These are phyloP conservation scores for Euplexia lucipara DNA, from an alignment of 2,888 invertebrate genomes.

Conservation along the genomic window DNA sequence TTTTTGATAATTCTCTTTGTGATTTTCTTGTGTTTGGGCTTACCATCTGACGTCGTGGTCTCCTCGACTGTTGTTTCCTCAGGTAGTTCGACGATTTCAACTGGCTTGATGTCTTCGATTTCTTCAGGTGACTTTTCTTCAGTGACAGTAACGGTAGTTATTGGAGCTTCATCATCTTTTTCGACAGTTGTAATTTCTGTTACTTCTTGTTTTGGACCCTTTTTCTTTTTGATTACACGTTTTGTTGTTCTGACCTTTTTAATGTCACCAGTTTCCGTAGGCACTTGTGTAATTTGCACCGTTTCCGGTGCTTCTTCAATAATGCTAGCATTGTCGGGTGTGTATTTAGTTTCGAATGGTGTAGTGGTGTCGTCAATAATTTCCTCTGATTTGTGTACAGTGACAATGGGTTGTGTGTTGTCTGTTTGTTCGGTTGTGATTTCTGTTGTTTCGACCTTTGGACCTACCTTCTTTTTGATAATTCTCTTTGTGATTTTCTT, in stretches of 20 bases:
- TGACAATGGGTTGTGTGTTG: slow-evolving; percentile 64
- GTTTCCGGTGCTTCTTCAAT: slow-evolving; percentile 67
- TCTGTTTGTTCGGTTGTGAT: slow-evolving; percentile 62
- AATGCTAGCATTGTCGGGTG: slow-evolving; percentile 48
- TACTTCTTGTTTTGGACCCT: slow-evolving; percentile 59
- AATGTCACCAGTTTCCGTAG: slow-evolving; percentile 58
- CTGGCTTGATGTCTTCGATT: slow-evolving; percentile 42
- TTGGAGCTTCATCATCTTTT: slow-evolving; percentile 61
- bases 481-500: slow-evolving; percentile 73
- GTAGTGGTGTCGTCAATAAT: slow-evolving; percentile 55
- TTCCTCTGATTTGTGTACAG: slow-evolving; percentile 70
- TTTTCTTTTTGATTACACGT: slow-evolving; percentile 69
- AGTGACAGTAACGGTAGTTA: slow-evolving; percentile 47
- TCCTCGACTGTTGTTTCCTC: slow-evolving; percentile 44
- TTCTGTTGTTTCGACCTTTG: slow-evolving; percentile 66
- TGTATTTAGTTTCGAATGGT: slow-evolving; percentile 48
- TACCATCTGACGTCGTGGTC: background rate
- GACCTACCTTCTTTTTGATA: slow-evolving; percentile 72
- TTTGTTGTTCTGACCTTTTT: slow-evolving; percentile 64
- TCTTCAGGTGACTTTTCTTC: slow-evolving; percentile 21
- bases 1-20: slow-evolving; percentile 8
- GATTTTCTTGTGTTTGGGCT: slow-evolving; percentile 22
- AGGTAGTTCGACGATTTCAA: slow-evolving; percentile 69
- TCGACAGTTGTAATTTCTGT: slow-evolving; percentile 66
- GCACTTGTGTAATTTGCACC: slow-evolving; percentile 65